phyloP scores from a whole-genome alignment of 1,140 invertebrate species.

The Amyelois transitella region DNA sequence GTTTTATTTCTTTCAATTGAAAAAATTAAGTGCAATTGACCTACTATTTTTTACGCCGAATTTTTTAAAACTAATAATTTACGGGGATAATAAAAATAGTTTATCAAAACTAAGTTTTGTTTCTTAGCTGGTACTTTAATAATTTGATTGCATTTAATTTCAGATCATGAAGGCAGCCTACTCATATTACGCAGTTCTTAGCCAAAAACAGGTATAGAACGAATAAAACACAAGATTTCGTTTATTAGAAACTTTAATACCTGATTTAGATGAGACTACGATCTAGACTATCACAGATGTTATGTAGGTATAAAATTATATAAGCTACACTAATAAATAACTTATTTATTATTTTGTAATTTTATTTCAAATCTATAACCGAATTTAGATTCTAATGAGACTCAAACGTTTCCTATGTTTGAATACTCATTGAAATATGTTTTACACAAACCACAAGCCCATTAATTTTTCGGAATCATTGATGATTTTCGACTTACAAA shows the following conservation, averaged over 20 bases:
- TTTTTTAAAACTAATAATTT: too few relatives aligned
- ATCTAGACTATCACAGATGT: slow-evolving; percentile 57
- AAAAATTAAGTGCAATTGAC: too few relatives aligned
- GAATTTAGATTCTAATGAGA: background rate
- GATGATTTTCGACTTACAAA: too few relatives aligned
- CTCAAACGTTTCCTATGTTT: too few relatives aligned
- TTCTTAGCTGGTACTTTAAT: too few relatives aligned
- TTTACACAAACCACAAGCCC: too few relatives aligned
- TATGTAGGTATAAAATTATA: slow-evolving; percentile 37
- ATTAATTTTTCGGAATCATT: too few relatives aligned
- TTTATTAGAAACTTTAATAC: slow-evolving; percentile 7
- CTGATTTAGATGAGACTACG: slow-evolving; percentile 11
- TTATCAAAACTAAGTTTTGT: too few relatives aligned
- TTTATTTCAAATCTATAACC: background rate
- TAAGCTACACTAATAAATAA: slow-evolving; percentile 28
- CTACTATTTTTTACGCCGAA: too few relatives aligned
- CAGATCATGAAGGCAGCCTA: slow-evolving; percentile 68
- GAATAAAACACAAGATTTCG: slow-evolving; percentile 9
- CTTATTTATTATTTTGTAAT: slow-evolving; percentile 7
- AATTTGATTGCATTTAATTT: slow-evolving; percentile 13
- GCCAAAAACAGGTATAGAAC: slow-evolving; percentile 39
- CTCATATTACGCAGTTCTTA: slow-evolving; percentile 61
- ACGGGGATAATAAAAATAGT: too few relatives aligned
- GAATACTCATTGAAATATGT: too few relatives aligned
- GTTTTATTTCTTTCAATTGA: too few relatives aligned